Conservation (phyloP, 2,113 vertebrate species). For the Onychostruthus taczanowskii region DNA sequence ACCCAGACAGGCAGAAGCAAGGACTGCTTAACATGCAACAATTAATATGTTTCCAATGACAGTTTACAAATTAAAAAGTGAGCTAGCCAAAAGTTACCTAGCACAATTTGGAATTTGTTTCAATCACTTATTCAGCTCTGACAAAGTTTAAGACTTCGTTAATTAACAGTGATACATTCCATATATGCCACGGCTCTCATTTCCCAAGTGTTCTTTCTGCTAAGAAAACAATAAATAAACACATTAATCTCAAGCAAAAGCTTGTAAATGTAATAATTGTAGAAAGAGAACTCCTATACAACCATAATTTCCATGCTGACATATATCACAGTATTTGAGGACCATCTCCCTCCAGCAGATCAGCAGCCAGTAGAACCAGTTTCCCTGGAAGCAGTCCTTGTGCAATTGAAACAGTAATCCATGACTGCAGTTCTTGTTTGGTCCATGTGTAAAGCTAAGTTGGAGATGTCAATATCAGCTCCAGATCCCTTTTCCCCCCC, state of each 20-base stretch:
- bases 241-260: background rate
- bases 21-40: background rate
- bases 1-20: background rate
- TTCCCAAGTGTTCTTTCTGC: background rate
- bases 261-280: background rate
- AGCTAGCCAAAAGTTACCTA: background rate
- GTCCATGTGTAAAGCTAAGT: background rate
- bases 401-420: background rate
- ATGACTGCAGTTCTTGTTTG: background rate
- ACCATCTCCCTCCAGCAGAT: background rate
- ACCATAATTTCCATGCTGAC: background rate
- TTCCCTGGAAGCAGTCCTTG: background rate
- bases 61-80: background rate
- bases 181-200: background rate
- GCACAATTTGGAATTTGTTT: background rate
- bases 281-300: background rate
- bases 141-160: background rate
- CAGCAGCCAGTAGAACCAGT: background rate
- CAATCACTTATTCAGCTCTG: background rate
- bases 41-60: background rate
- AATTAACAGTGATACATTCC: background rate
- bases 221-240: background rate
- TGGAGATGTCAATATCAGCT: background rate
- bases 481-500: background rate
- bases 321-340: background rate